These are phyloP conservation scores for Anguilla megastoma DNA, from an alignment of 2,797 vertebrate species.

Conservation along the genomic window DNA sequence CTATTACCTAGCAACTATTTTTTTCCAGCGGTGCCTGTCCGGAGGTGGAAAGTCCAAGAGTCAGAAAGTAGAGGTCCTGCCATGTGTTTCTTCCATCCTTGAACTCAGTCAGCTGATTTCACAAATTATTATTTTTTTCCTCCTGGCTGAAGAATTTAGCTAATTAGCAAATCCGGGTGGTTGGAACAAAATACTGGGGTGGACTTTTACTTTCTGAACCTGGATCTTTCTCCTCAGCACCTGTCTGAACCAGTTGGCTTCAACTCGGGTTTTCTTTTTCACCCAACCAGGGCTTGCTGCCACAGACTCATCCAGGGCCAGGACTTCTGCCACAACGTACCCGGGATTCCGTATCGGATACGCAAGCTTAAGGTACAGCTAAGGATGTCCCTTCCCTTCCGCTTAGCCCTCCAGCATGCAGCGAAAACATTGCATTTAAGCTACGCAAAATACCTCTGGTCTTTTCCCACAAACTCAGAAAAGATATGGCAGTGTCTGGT, in stretches of 20 bases:
- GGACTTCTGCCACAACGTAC: not conserved
- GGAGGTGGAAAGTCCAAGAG: no score
- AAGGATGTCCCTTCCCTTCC: not conserved
- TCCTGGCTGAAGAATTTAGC: no score
- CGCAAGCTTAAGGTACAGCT: not conserved
- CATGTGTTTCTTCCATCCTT: no score
- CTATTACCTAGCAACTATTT: no score
- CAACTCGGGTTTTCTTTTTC: not conserved
- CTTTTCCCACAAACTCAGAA: not conserved
- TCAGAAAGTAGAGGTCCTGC: no score
- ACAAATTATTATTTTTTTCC: no score
- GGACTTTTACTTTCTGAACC: no score
- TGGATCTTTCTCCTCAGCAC: not conserved
- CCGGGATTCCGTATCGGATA: not conserved
- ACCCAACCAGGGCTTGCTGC: not conserved
- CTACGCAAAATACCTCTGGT: not conserved
- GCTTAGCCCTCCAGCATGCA: not conserved
- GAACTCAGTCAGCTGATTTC: no score
- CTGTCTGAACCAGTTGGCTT: not conserved
- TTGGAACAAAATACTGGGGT: no score
- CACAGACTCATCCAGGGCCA: not conserved
- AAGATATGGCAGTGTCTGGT: not conserved
- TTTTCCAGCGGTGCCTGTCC: no score
- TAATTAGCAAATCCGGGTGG: no score
- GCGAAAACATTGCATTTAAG: not conserved